phyloP scores from a whole-genome alignment of 2,113 vertebrate genomes.

The Plecturocebus donacophilus region DNA sequence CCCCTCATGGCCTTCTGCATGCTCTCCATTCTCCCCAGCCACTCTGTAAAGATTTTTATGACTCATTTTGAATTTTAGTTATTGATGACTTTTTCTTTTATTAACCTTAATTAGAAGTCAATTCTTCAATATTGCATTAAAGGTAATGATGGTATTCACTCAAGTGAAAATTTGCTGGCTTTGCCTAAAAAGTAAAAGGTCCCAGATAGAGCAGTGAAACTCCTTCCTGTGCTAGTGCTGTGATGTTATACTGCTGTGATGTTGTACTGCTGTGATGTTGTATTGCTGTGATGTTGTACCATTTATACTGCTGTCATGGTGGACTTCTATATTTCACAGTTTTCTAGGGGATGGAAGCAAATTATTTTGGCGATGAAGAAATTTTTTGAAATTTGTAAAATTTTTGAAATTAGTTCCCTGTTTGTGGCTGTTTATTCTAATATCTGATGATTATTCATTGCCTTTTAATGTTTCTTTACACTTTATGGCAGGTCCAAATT shows the following conservation, averaged over 20 bases:
- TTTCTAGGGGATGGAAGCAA: background rate
- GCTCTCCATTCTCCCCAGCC: background rate
- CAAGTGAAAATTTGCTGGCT: background rate
- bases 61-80: background rate
- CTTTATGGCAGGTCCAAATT: background rate
- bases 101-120: background rate
- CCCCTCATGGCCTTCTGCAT: fast-evolving
- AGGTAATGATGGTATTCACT: background rate
- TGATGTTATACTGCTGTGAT: fast-evolving
- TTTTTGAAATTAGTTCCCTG: background rate
- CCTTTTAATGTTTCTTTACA: background rate
- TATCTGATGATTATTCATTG: background rate
- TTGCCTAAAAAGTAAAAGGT: background rate
- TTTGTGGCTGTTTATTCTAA: background rate
- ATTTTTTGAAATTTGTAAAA: background rate
- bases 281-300: fast-evolving
- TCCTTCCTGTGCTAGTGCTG: fast-evolving
- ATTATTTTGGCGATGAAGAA: background rate
- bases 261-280: fast-evolving
- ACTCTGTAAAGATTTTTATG: background rate
- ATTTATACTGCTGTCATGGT: fast-evolving
- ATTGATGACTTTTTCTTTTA: background rate
- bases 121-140: background rate
- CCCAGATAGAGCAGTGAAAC: fast-evolving
- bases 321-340: background rate